Conservation (phyloP, 2,113 vertebrate species). For the Isurus oxyrinchus region DNA sequence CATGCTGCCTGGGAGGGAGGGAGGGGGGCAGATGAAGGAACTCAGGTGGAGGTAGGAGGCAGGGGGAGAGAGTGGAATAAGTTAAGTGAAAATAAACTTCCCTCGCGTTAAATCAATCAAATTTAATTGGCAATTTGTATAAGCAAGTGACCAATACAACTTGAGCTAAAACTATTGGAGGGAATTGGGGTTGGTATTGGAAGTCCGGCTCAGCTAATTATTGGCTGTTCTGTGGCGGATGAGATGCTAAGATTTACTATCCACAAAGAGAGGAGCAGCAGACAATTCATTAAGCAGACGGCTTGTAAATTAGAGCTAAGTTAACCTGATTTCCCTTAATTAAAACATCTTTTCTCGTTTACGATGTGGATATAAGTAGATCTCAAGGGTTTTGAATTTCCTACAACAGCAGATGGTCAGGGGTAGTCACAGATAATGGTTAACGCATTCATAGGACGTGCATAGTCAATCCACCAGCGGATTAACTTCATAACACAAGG, state of each 20-base stretch:
- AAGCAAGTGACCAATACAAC: constrained; percentile 72
- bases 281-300: constrained; percentile 83
- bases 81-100: constrained; percentile 63
- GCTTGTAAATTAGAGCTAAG: constrained; percentile 84
- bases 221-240: constrained; percentile 73
- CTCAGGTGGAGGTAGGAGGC: neutral
- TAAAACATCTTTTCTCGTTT: constrained; percentile 95
- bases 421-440: constrained; percentile 83
- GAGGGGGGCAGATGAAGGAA: neutral
- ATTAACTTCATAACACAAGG: constrained; percentile 80
- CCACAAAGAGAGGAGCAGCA: constrained; percentile 80
- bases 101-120: constrained; percentile 82
- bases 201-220: constrained; percentile 80
- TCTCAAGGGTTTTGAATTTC: constrained; percentile 86
- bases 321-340: constrained; percentile 89
- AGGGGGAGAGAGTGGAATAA: constrained; percentile 33
- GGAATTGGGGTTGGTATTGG: constrained; percentile 69
- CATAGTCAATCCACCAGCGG: constrained; percentile 73
- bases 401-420: constrained; percentile 94
- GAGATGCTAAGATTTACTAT: constrained; percentile 78
- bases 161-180: constrained; percentile 77
- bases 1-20: neutral
- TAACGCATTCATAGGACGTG: constrained; percentile 77
- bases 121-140: constrained; percentile 86
- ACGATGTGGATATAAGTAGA: constrained; percentile 85